phyloP scores from a whole-genome alignment of 2,888 invertebrate species.

The Idaea straminata region DNA sequence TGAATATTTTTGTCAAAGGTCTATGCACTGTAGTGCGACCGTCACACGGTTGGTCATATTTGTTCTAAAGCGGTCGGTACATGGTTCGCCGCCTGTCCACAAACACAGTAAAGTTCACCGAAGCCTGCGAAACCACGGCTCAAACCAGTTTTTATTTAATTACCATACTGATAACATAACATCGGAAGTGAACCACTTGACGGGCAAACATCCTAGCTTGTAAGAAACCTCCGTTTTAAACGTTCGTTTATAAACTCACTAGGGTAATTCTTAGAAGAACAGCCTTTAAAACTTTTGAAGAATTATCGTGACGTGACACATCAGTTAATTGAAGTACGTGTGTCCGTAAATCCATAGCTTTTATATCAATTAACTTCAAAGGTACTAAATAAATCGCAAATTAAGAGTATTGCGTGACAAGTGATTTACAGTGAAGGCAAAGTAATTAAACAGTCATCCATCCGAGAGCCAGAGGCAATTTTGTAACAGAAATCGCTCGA shows the following conservation, averaged over 20 bases:
- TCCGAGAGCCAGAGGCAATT: constrained; percentile 22
- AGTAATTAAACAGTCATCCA: constrained; percentile 31
- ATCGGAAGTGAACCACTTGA: constrained; percentile 49
- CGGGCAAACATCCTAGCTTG: constrained; percentile 46
- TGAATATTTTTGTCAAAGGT: background rate
- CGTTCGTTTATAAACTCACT: background rate
- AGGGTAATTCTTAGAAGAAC: background rate
- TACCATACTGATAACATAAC: constrained; percentile 34
- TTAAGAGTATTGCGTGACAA: constrained; percentile 24
- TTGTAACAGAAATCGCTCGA: constrained; percentile 18
- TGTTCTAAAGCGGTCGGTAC: constrained; percentile 46
- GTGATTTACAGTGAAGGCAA: constrained; percentile 20
- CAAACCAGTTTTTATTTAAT: constrained; percentile 42
- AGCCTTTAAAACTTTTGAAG: background rate
- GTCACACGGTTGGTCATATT: constrained; percentile 54
- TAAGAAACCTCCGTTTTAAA: background rate
- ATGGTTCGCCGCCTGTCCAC: constrained; percentile 51
- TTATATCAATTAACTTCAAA: constrained; percentile 1
- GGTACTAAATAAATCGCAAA: constrained; percentile 7
- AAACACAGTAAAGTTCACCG: constrained; percentile 54
- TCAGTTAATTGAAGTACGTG: constrained; percentile 7
- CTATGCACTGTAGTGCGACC: constrained; percentile 39
- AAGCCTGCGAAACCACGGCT: constrained; percentile 54
- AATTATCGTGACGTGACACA: constrained; percentile 13
- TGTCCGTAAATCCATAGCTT: background rate